Evolutionary conservation across 1,140 invertebrate genomes (phyloP), one percentile per base, ranked within the genome.

Genomic region (Pogonomyrmex californicus): DNA sequence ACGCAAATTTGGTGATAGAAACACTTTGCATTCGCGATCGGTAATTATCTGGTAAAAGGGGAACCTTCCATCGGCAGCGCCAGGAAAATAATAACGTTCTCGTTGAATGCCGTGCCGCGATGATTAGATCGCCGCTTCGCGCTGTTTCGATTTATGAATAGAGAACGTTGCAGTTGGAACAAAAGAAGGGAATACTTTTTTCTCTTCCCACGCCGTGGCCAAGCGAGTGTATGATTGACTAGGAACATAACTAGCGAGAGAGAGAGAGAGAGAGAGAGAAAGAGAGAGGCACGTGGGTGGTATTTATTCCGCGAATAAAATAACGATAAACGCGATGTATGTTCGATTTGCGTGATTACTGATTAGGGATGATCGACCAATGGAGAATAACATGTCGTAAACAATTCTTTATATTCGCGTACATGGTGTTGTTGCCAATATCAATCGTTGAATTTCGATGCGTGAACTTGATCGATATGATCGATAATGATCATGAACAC

Each of bases 241-340:
- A 73, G 60, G 75, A 68, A 36, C 14, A 41, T 12, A 47, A 38
- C 63, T 68, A 70, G 36, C 47, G 12, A 41, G 60, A 38, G 5
- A 54, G 36, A 81, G 41, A 81, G 5, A 36, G 23, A 70, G 63
- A 36, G 49, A 51, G 76, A 38, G 9, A 23, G 60, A 30, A 10
- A 36, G 4, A 44, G 38, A 33, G 23, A 10, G 38, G 47, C 87
- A 82, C 87, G 90, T 91, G 91, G 90, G 90, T 88, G 91, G 91
- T 91, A 92, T 89, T 92, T 89, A 88, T 88, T 70, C 71, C 87
- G 82, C 81, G 83, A 92, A 93, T 93, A 92, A 93, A 93, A 93
- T 92, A 93, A 92, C 78, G 88, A 91, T 88, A 90, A 90, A 90
- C 86, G 75, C 63, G 65, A 68, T 81, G 86, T 85, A 83, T 82